Conservation (phyloP, 1,140 invertebrate genomes). For the Drosophila parabipectinata region DNA sequence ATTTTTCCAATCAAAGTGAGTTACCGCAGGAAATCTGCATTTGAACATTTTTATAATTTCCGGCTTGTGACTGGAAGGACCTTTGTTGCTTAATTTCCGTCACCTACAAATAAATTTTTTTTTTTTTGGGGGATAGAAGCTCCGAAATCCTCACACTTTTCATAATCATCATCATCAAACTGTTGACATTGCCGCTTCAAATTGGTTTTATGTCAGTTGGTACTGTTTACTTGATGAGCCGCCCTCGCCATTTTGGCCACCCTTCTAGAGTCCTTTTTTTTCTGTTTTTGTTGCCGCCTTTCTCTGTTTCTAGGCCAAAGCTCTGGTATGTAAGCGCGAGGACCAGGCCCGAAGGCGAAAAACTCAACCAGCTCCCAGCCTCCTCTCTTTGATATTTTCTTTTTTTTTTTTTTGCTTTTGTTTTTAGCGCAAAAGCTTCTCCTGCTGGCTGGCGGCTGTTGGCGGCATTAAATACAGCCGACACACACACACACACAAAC, state of each 20-base stretch:
- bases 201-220: slow-evolving; percentile 68
- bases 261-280: neutral
- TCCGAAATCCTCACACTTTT: slow-evolving; percentile 6
- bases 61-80: slow-evolving; percentile 16
- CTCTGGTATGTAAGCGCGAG: slow-evolving; percentile 36
- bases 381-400: slow-evolving; percentile 34
- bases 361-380: slow-evolving; percentile 51
- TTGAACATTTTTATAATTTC: slow-evolving; percentile 58
- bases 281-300: slow-evolving; percentile 1
- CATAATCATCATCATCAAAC: slow-evolving; percentile 78
- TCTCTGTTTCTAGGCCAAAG: slow-evolving; percentile 78
- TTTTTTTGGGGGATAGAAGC: neutral
- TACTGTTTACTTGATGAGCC: slow-evolving; percentile 72
- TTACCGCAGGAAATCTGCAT: slow-evolving; percentile 53
- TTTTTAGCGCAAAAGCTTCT: slow-evolving; percentile 56
- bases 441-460: slow-evolving; percentile 69
- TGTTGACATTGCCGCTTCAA: slow-evolving; percentile 65
- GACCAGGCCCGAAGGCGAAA: slow-evolving; percentile 47
- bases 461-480: slow-evolving; percentile 79
- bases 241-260: slow-evolving; percentile 10
- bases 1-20: slow-evolving; percentile 29
- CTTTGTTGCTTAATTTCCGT: slow-evolving; percentile 75
- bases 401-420: slow-evolving; percentile 1
- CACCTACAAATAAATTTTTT: slow-evolving; percentile 49
- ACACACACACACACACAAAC: slow-evolving; percentile 12